Percentiles rank a stretch among this genome's conserved stretches.
phyloP scores from a whole-genome alignment of 2,797 vertebrate species.

The Cuculus canorus region DNA sequence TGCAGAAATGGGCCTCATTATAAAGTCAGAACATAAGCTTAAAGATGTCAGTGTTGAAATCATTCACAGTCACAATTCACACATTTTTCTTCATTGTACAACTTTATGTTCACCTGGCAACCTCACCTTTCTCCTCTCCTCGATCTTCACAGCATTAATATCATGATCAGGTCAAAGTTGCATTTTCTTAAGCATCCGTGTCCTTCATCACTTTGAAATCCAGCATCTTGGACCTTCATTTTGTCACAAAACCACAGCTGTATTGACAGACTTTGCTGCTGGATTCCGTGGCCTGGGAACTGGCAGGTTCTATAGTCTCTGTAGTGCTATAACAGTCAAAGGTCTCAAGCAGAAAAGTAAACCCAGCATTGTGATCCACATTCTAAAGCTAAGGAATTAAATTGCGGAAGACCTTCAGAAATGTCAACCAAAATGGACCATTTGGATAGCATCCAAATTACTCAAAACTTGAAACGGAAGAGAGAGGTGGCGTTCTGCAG shows the following conservation, averaged over 20 bases:
- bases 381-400: constrained; percentile 32
- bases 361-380: constrained; percentile 16
- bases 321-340: neutral
- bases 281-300: constrained; percentile 1
- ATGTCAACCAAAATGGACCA: constrained; percentile 32
- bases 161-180: constrained; percentile 1
- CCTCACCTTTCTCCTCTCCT: constrained; percentile 51
- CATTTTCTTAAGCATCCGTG: constrained; percentile 10
- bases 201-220: constrained; percentile 4
- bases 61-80: neutral
- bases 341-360: constrained; percentile 20
- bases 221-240: neutral
- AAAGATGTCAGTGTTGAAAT: neutral
- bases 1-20: neutral
- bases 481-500: neutral
- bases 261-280: neutral
- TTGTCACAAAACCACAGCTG: neutral
- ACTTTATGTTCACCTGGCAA: neutral
- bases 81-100: neutral
- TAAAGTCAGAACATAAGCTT: constrained; percentile 5
- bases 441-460: constrained; percentile 42
- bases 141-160: constrained; percentile 27
- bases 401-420: constrained; percentile 54
- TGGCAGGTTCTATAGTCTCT: neutral
- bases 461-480: constrained; percentile 43